Evolutionary conservation across 2,888 invertebrate species (phyloP).

Genomic region (Odontomyia ornata): DNA sequence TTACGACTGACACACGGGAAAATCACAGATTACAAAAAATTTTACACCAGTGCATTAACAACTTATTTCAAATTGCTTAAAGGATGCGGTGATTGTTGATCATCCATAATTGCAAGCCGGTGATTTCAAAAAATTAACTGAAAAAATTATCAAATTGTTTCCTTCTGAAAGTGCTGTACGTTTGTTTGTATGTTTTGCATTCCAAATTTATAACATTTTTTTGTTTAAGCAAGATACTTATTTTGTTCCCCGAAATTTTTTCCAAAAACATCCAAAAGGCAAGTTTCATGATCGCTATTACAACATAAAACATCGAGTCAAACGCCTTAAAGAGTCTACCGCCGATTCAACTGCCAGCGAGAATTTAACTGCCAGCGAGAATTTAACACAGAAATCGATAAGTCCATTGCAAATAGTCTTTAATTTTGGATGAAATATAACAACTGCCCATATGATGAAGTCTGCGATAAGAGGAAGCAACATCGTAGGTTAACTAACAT

Average conservation of each 20-base stretch:
- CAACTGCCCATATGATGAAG: neutral
- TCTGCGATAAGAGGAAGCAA: neutral
- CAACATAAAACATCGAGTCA: neutral
- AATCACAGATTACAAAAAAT: too few relatives aligned
- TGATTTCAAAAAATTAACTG: neutral
- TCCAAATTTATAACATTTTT: neutral
- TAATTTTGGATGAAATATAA: neutral
- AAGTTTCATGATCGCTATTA: neutral
- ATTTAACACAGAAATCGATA: neutral
- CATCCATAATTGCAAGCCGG: neutral
- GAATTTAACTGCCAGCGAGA: neutral
- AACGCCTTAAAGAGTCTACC: neutral
- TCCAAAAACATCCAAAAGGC: neutral
- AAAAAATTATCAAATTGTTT: neutral
- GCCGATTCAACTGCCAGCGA: neutral
- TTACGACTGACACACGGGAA: too few relatives aligned
- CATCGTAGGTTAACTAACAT: neutral
- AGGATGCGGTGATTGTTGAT: neutral
- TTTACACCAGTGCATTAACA: too few relatives aligned
- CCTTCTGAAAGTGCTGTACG: neutral
- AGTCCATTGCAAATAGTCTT: neutral
- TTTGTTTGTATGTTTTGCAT: neutral
- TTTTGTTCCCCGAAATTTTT: neutral
- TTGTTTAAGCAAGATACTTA: neutral
- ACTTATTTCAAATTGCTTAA: too few relatives aligned